Evolutionary conservation across 2,113 vertebrate species (phyloP), one percentile per base, ranked within the genome.

Genomic region (Apodemus sylvaticus): DNA sequence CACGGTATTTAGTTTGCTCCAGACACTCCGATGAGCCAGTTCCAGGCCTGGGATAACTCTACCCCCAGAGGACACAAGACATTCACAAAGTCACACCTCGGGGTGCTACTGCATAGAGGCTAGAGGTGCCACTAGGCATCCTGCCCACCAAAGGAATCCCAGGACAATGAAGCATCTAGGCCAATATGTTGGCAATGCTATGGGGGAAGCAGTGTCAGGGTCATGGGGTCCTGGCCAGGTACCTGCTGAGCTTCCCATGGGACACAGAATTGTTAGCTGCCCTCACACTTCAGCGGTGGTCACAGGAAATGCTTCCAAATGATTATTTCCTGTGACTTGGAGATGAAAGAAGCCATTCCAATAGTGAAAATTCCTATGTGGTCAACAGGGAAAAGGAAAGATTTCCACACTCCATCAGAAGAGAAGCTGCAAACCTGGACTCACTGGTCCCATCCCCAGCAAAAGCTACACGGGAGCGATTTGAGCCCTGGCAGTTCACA

Each of bases 251-350:
- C 45, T 89, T 96, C 64, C 45, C 51, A 45, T 36, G 58, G 17
- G 68, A 62, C 45, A 2, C 14, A 16, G 26, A 48, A 86, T 55
- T 4, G 17, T 20, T 62, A 34, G 74, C 9, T 62, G 24, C 58
- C 68, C 64, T 73, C 45, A 2, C 92, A 76, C 58, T 66, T 86
- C 17, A 89, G 55, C 19, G 12, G 29, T 68, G 55, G 77, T 68
- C 83, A 96, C 85, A 87, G 96, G 86, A 97, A 96, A 70, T 73
- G n/a, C 68, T 93, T 95, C 83, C 78, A 76, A 58, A 68, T 94
- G 93, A 96, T 83, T 94, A 91, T 85, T 96, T 98, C 93, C 95
- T 79, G n/a, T 92, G 53, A 45, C 78, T 48, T 92, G 0, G 0
- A 94, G 76, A 87, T 62, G 83, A 89, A 95, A 96, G 58, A 88